These are phyloP conservation scores for Eublepharis macularius DNA, from an alignment of 2,113 vertebrate genomes.

Conservation along the genomic window DNA sequence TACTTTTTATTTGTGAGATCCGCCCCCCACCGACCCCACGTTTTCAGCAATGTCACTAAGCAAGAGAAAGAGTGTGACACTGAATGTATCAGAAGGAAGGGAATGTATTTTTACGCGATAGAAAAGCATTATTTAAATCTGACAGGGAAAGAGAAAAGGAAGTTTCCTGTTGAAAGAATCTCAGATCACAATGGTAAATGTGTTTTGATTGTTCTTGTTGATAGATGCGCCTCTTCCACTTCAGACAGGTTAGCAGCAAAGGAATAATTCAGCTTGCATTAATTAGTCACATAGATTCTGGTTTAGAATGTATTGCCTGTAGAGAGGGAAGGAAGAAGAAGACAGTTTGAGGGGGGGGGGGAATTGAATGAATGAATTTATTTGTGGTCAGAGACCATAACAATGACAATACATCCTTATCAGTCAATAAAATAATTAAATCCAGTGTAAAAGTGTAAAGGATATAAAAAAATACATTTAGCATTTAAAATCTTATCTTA, in stretches of 20 bases:
- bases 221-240: constrained; percentile 5
- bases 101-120: constrained; percentile 28
- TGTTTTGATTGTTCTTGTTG: constrained; percentile 13
- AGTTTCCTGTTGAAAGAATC: background rate
- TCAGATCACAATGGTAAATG: constrained; percentile 30
- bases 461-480: too few species aligned
- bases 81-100: constrained; percentile 14
- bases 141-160: constrained; percentile 17
- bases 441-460: too few species aligned
- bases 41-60: constrained; percentile 4
- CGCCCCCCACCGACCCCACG: too few species aligned
- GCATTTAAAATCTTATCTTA: too few species aligned
- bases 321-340: background rate
- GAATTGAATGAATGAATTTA: too few species aligned
- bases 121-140: constrained; percentile 15
- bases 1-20: constrained; percentile 9
- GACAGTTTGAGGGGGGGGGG: background rate
- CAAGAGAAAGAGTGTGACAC: background rate
- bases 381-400: too few species aligned
- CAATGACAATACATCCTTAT: too few species aligned
- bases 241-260: background rate
- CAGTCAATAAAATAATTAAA: too few species aligned
- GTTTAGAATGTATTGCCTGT: background rate
- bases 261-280: background rate
- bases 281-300: background rate